Base-by-base conservation (phyloP, 2,888 invertebrate genomes). In the Paralinhomoeus sp. region DNA sequence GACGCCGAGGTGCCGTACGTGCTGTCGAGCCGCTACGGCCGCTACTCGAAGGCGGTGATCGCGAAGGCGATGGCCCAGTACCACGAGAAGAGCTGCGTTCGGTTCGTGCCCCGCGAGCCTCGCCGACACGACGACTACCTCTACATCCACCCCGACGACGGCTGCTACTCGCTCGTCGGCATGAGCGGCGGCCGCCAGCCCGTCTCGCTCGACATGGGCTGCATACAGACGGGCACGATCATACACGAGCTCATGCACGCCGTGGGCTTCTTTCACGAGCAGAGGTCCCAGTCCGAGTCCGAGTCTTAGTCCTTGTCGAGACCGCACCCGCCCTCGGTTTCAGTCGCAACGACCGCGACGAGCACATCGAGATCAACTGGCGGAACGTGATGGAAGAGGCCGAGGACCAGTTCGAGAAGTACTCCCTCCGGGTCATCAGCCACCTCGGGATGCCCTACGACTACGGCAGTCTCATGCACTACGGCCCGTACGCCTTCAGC, bases 121-220 rank as follows among this genome's bases (percentile, higher is more conserved):
- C 51, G 62, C 5, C 73, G 72, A 51, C 57, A 58, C 36, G 43
- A 48, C 3, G 70, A 73, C 55, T 76, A 72, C 60, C 61, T 77
- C 3, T 63, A 66, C 23, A 67, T 75, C 46, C 68, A 71, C 54
- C 62, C 63, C 12, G 64, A 64, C 36, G 65, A 72, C 1, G 74
- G 78, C 17, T 79, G 79, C 58, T 78, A 76, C 73, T 77, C 77
- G 1, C 75, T 73, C 52, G 75, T 79, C 2, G 78, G 79, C 1
- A 66, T 71, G 51, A 69, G 69, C 37, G 78, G 78, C 0, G 77
- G 78, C 0, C 68, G 72, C 3, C 78, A 78, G 62, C 68, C 75
- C 12, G 20, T 27, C 7, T 27, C 27, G 12, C 67, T 78, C 0
- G 73, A 75, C 2, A 62, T 78, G 21, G 74, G 76, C 15, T 37